A percentile compares a stretch with the other conserved stretches of the same genome.
Evolutionary conservation across 2,797 vertebrate genomes (phyloP).

Genomic region (Gila robusta): DNA sequence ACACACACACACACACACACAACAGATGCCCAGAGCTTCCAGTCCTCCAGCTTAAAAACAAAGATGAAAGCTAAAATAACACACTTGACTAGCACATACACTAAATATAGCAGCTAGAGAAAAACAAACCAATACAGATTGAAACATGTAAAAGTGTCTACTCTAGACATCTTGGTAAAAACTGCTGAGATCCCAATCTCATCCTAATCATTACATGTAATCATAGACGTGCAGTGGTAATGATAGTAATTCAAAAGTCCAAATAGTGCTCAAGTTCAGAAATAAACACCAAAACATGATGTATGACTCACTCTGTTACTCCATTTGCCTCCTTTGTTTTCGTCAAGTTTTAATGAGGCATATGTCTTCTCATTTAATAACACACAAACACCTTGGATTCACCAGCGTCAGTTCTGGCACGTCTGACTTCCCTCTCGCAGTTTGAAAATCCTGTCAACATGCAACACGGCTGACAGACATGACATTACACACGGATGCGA

Average conservation of each 20-base stretch:
- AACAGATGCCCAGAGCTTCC: constrained; percentile 18
- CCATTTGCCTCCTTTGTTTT: constrained; percentile 63
- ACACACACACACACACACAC: constrained; percentile 11
- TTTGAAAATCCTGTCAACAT: constrained; percentile 62
- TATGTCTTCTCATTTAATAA: constrained; percentile 73
- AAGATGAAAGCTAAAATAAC: neutral
- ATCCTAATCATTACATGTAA: constrained; percentile 3
- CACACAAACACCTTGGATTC: constrained; percentile 60
- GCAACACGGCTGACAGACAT: constrained; percentile 66
- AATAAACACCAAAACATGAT: constrained; percentile 41
- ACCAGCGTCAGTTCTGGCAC: constrained; percentile 62
- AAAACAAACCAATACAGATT: neutral
- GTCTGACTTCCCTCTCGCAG: constrained; percentile 63
- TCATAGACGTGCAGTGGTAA: neutral
- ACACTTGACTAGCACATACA: neutral
- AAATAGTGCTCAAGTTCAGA: neutral
- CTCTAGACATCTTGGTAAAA: neutral
- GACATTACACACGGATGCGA: constrained; percentile 59
- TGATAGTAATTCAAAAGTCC: neutral
- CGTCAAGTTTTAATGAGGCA: constrained; percentile 82
- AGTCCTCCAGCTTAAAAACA: constrained; percentile 18
- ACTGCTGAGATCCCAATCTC: neutral
- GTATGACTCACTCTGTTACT: constrained; percentile 56
- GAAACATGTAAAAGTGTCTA: neutral
- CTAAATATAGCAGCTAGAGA: constrained; percentile 14